phyloP scores from a whole-genome alignment of 1,140 invertebrate genomes.

The Aradophagus sp. region DNA sequence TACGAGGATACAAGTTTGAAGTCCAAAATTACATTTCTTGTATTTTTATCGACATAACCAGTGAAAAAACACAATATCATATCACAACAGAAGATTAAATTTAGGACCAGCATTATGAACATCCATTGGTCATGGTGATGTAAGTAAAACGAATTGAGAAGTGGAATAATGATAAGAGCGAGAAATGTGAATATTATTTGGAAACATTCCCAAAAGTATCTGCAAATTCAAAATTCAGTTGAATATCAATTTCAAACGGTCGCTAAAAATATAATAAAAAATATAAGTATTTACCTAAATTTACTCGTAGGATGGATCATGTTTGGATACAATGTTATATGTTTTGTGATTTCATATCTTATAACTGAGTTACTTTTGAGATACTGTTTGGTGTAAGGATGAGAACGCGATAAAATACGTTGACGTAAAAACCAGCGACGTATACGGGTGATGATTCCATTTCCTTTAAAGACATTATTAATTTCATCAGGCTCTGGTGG shows the following conservation, averaged over 20 bases:
- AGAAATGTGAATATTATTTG: slow-evolving; percentile 49
- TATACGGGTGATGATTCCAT: slow-evolving; percentile 13
- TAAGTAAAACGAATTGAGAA: slow-evolving; percentile 41
- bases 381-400: slow-evolving; percentile 54
- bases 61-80: slow-evolving; percentile 62
- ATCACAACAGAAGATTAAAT: slow-evolving; percentile 21
- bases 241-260: background rate
- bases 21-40: slow-evolving; percentile 57
- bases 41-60: slow-evolving; percentile 62
- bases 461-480: slow-evolving; percentile 15
- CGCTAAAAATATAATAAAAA: slow-evolving; percentile 1
- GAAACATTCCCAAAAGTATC: slow-evolving; percentile 63
- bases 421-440: slow-evolving; percentile 31
- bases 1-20: slow-evolving; percentile 60
- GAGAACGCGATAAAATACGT: slow-evolving; percentile 24
- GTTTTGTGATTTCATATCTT: slow-evolving; percentile 65
- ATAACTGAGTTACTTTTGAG: slow-evolving; percentile 64
- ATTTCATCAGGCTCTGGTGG: slow-evolving; percentile 28
- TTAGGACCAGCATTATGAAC: slow-evolving; percentile 10
- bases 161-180: slow-evolving; percentile 31
- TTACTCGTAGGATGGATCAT: slow-evolving; percentile 70
- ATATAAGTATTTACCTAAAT: slow-evolving; percentile 57
- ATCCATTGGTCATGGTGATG: slow-evolving; percentile 7
- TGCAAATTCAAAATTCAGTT: slow-evolving; percentile 16
- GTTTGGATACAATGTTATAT: slow-evolving; percentile 59